phyloP scores from a whole-genome alignment of 2,113 vertebrate genomes.

The Porphyrio hochstetteri region DNA sequence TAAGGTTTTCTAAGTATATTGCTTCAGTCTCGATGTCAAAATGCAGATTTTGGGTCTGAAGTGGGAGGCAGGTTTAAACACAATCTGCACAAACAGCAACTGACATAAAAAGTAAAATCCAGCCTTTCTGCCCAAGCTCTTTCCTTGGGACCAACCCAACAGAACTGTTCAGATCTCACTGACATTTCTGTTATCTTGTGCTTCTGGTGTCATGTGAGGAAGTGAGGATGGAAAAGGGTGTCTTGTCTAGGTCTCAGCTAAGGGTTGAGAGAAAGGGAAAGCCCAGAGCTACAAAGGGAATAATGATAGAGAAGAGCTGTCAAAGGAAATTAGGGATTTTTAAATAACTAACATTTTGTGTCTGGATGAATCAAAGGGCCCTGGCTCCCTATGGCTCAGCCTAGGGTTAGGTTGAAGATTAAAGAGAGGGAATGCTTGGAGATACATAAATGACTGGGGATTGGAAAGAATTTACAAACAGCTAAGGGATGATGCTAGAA shows the following conservation, averaged over 20 bases:
- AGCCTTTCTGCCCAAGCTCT: not conserved
- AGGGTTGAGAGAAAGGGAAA: not conserved
- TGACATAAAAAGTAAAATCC: not conserved
- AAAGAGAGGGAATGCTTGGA: not conserved
- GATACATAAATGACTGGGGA: accelerated
- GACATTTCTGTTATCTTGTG: not conserved
- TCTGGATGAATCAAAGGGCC: not conserved
- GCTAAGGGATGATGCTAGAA: not conserved
- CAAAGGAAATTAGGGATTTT: not conserved
- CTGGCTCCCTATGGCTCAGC: not conserved
- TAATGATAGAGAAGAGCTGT: not conserved
- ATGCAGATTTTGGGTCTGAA: not conserved
- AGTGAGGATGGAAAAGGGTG: not conserved
- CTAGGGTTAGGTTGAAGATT: not conserved
- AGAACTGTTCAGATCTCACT: not conserved
- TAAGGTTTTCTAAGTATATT: not conserved
- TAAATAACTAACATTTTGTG: not conserved
- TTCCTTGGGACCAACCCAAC: not conserved
- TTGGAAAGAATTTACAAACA: not conserved
- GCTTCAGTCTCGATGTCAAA: not conserved
- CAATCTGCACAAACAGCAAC: not conserved
- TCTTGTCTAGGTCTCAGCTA: not conserved
- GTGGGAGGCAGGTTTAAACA: not conserved
- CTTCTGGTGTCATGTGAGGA: not conserved
- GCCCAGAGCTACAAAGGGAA: not conserved